phyloP scores from a whole-genome alignment of 2,113 vertebrate genomes.

The Notechis scutatus region DNA sequence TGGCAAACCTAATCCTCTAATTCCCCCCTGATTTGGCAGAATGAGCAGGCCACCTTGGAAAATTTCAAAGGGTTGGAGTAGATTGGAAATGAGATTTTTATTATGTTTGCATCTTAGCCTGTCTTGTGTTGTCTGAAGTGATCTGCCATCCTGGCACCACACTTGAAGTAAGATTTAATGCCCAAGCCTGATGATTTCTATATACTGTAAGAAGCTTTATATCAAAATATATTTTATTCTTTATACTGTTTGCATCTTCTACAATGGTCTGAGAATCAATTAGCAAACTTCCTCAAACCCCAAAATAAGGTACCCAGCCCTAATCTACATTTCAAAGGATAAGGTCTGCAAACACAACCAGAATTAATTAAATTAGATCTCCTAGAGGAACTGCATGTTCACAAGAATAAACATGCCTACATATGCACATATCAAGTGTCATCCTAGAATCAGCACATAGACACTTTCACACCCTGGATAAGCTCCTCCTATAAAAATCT shows the following conservation, averaged over 20 bases:
- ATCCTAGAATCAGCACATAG: not conserved
- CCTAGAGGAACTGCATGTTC: not conserved
- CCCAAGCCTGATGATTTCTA: not conserved
- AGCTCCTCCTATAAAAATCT: not conserved
- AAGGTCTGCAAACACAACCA: not conserved
- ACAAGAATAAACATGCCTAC: not conserved
- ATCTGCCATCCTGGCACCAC: not conserved
- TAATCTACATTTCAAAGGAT: not conserved
- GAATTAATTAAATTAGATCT: not conserved
- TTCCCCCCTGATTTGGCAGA: not conserved
- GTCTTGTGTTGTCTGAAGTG: not conserved
- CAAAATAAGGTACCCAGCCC: not conserved
- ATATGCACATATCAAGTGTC: not conserved
- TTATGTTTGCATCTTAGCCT: not conserved
- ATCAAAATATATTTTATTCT: not conserved
- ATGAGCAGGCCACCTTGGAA: not conserved
- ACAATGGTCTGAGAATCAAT: not conserved
- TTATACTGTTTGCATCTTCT: not conserved
- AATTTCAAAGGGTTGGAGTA: not conserved
- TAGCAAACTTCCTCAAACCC: not conserved
- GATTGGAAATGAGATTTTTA: not conserved
- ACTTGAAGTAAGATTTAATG: not conserved
- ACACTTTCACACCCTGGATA: not conserved
- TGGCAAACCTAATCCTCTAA: not conserved
- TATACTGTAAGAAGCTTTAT: not conserved